These are phyloP conservation scores for Ailuropoda melanoleuca DNA, from an alignment of 2,113 vertebrate species.

Conservation along the genomic window DNA sequence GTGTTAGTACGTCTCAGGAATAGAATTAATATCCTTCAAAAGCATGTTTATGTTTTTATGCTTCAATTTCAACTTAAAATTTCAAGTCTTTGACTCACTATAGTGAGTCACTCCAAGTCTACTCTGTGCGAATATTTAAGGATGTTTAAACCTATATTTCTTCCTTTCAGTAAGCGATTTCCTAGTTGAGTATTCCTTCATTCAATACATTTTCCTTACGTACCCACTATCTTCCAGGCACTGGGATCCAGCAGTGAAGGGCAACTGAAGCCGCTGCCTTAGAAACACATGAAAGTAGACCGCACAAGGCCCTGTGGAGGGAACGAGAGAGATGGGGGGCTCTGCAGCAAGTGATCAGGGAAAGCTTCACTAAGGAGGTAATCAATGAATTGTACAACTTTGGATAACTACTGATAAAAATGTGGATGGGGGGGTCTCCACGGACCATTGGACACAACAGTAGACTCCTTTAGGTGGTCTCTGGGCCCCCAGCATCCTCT, in stretches of 20 bases:
- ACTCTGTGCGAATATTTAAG: not conserved
- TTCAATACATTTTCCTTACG: not conserved
- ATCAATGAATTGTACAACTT: not conserved
- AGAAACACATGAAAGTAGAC: not conserved
- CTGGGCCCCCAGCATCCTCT: conserved; percentile 84
- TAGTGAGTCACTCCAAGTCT: not conserved
- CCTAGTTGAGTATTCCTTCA: not conserved
- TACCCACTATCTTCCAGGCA: not conserved
- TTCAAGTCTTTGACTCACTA: not conserved
- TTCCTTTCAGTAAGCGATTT: not conserved
- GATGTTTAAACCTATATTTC: not conserved
- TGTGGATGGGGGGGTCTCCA: not conserved
- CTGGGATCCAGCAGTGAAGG: not conserved
- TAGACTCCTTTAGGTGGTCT: conserved; percentile 81
- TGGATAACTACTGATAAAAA: not conserved
- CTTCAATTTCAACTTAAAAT: conserved; percentile 18
- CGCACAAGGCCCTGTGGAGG: not conserved
- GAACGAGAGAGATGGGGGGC: not conserved
- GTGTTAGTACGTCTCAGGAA: not conserved
- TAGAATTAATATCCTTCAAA: not conserved
- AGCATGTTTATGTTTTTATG: not conserved
- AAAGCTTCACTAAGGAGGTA: not conserved
- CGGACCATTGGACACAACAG: not conserved
- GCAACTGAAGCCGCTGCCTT: not conserved
- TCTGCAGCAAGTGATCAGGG: not conserved